Conservation (phyloP, 2,888 invertebrate genomes). For the Pyrrhosoma nymphula region DNA sequence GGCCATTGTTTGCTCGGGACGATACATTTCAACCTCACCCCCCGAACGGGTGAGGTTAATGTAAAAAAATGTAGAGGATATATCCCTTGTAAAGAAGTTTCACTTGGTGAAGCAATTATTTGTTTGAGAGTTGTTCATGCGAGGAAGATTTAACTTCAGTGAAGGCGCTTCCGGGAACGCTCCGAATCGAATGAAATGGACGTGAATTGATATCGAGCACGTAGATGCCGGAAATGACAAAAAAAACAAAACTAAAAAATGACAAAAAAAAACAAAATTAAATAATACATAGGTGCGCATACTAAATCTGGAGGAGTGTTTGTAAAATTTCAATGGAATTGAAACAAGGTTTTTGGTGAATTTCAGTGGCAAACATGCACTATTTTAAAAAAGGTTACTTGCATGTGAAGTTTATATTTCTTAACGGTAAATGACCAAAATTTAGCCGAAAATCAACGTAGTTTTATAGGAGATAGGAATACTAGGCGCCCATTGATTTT, state of each 20-base stretch:
- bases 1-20: neutral
- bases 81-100: neutral
- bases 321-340: too few relatives aligned
- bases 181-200: neutral
- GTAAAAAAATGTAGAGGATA: neutral
- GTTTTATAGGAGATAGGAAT: too few relatives aligned
- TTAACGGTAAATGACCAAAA: too few relatives aligned
- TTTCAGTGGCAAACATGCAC: too few relatives aligned
- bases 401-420: too few relatives aligned
- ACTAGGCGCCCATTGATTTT: too few relatives aligned
- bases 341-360: too few relatives aligned
- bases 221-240: neutral
- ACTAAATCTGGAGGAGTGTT: neutral
- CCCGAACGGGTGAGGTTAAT: neutral
- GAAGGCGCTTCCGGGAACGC: neutral
- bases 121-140: neutral
- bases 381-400: too few relatives aligned
- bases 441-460: too few relatives aligned
- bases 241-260: neutral
- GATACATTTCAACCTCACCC: neutral
- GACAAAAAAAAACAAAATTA: neutral
- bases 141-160: neutral
- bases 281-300: neutral
- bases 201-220: neutral
- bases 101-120: neutral